These are phyloP conservation scores for Podilymbus podiceps DNA, from an alignment of 2,113 vertebrate species.

Conservation along the genomic window DNA sequence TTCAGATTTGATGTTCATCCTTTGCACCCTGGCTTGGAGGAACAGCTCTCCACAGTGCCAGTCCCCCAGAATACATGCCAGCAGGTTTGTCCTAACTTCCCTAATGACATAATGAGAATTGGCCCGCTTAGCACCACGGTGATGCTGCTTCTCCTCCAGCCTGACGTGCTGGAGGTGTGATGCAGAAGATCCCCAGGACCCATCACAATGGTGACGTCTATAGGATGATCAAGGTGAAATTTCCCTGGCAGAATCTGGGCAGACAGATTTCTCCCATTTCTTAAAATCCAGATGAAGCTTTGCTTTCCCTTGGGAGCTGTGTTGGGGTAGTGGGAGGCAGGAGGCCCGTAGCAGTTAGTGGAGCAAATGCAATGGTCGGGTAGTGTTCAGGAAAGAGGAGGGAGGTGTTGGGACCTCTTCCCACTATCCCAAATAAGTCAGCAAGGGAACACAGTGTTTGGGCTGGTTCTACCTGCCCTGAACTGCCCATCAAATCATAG, in stretches of 20 bases:
- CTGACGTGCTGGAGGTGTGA: not conserved
- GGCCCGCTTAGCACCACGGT: accelerated
- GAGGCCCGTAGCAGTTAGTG: not conserved
- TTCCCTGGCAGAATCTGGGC: not conserved
- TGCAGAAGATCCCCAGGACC: not conserved
- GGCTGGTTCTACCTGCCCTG: accelerated
- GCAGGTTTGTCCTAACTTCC: not conserved
- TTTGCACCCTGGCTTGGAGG: not conserved
- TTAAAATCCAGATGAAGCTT: not conserved
- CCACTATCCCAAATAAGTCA: not conserved
- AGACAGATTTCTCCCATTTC: not conserved
- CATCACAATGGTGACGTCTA: accelerated
- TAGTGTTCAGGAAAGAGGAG: not conserved
- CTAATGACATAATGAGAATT: not conserved
- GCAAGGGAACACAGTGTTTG: not conserved
- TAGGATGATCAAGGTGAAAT: not conserved
- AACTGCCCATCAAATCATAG: not conserved
- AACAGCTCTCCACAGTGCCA: not conserved
- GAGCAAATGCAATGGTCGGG: not conserved
- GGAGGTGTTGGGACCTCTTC: not conserved
- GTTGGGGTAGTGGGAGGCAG: not conserved
- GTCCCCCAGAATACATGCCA: not conserved
- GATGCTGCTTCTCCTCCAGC: not conserved
- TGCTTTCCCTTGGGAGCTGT: not conserved
- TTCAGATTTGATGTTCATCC: not conserved